These are phyloP conservation scores for Pipistrellus pipistrellus DNA, from an alignment of 2,797 vertebrate species.

Conservation along the genomic window DNA sequence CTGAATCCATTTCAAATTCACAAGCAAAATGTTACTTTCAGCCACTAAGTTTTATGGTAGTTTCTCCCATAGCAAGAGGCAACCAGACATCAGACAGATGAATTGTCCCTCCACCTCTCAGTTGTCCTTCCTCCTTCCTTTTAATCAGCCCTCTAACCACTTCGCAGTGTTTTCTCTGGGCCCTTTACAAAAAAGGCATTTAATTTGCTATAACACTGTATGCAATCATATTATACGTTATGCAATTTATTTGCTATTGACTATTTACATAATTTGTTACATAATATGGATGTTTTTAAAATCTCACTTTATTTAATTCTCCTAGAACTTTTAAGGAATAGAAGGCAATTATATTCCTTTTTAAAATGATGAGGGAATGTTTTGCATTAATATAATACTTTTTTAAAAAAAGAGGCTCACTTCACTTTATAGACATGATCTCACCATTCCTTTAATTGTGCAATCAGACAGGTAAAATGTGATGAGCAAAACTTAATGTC, in stretches of 20 bases:
- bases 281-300: background rate
- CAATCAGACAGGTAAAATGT: conserved; percentile 54
- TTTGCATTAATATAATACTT: background rate
- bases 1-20: background rate
- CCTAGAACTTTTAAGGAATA: conserved; percentile 21
- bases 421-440: conserved; percentile 73
- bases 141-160: background rate
- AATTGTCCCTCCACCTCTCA: background rate
- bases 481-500: conserved; percentile 56
- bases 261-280: background rate
- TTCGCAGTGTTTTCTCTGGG: background rate
- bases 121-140: background rate
- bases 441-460: conserved; percentile 68
- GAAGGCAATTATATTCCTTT: conserved; percentile 2
- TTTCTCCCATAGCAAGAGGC: background rate
- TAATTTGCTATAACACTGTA: background rate
- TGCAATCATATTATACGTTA: background rate
- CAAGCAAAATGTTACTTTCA: background rate
- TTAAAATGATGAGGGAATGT: conserved; percentile 58
- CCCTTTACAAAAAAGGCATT: background rate
- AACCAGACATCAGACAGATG: background rate
- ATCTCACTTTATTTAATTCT: conserved; percentile 38
- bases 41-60: background rate
- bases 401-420: background rate
- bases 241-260: background rate